These are phyloP conservation scores for Rhynchonema sp. DNA, from an alignment of 2,888 invertebrate species.

Conservation along the genomic window DNA sequence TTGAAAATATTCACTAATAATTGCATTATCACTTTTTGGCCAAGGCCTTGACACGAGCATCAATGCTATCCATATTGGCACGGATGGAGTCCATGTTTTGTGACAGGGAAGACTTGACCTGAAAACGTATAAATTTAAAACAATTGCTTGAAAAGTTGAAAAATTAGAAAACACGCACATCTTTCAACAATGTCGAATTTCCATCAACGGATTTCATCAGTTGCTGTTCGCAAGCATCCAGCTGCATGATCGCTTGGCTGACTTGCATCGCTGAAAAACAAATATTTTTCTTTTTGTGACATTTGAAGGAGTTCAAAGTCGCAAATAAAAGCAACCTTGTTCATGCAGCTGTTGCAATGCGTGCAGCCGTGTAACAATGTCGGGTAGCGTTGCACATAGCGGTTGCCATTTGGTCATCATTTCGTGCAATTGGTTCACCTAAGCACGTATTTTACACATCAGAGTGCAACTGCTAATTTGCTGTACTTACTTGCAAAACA, in stretches of 20 bases:
- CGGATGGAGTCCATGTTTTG: not conserved
- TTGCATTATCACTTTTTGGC: not conserved
- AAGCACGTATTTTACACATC: conserved; percentile 5
- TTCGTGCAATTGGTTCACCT: conserved; percentile 66
- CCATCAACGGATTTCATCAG: not conserved
- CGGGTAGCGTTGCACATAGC: conserved; percentile 54
- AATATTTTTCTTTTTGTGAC: not conserved
- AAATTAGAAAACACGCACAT: not conserved
- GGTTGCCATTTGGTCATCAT: conserved; percentile 65
- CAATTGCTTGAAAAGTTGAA: not conserved
- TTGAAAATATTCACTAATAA: too few species aligned
- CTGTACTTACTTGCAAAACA: not conserved
- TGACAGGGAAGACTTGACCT: not conserved
- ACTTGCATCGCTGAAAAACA: not conserved
- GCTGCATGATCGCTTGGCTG: not conserved
- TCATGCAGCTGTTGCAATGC: conserved; percentile 66
- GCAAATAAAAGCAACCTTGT: conserved; percentile 46
- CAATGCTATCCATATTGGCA: not conserved
- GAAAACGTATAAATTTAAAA: not conserved
- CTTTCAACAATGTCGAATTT: not conserved
- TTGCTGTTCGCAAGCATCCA: not conserved
- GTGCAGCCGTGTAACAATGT: conserved; percentile 60
- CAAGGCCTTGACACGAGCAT: not conserved
- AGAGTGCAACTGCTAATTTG: not conserved
- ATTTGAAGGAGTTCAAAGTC: not conserved